A percentile compares a stretch with the other conserved stretches of the same genome.
Conservation (phyloP, 2,113 vertebrate species). For the Chlamydotis undulata region DNA sequence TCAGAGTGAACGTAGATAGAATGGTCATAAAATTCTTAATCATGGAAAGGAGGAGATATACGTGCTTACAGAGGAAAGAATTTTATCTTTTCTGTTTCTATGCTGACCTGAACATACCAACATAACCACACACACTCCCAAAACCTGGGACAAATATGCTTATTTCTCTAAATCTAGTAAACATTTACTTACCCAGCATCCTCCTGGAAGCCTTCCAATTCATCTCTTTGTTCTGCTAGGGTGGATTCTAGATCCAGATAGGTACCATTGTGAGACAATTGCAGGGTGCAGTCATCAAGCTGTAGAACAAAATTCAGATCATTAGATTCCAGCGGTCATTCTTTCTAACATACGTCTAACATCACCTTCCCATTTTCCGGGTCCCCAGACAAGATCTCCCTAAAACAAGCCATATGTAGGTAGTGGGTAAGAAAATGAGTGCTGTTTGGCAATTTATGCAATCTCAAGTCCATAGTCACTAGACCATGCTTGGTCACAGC, state of each 20-base stretch:
- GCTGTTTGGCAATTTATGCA: background rate
- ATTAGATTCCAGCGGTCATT: background rate
- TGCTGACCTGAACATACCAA: background rate
- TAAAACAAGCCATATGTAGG: background rate
- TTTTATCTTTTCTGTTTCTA: background rate
- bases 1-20: rapidly evolving
- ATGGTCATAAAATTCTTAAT: background rate
- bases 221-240: conserved; percentile 91
- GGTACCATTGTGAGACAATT: conserved; percentile 93
- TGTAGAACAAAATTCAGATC: conserved; percentile 63
- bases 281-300: conserved; percentile 95
- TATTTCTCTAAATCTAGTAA: background rate
- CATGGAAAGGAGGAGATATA: background rate
- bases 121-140: background rate
- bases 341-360: background rate
- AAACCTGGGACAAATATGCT: background rate
- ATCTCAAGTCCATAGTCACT: background rate
- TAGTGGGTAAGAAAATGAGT: background rate
- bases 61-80: background rate
- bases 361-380: rapidly evolving
- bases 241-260: conserved; percentile 97
- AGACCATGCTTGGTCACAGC: background rate
- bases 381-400: background rate
- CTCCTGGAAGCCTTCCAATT: conserved; percentile 94
- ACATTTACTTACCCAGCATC: conserved; percentile 89